Base-by-base conservation (phyloP, 1,140 invertebrate species). In the Trichoplusia ni region DNA sequence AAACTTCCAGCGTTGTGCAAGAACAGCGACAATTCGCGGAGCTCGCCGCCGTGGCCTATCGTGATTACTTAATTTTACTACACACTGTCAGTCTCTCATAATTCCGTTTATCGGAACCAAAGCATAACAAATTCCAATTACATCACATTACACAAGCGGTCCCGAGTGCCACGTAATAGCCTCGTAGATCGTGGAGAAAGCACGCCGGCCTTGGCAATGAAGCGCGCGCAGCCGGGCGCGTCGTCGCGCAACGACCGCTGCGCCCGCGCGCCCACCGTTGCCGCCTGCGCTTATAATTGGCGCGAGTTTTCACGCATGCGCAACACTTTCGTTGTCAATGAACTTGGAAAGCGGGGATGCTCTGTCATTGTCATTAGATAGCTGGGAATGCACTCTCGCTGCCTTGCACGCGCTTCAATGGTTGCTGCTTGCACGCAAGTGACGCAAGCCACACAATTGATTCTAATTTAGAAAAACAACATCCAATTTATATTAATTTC, bases 291-390 rank as follows among this genome's bases (percentile, higher is more conserved):
- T 69, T 73, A 56, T 76, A 77, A 78, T 78, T 77, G 78, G 74
- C 76, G 75, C 75, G 72, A 79, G 79, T 85, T 89, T 86, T 86
- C 86, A 87, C 84, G 79, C 83, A 80, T 75, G 71, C 76, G 69
- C 77, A 75, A 77, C 71, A 88, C 87, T 90, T 88, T 90, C 87
- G 77, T 88, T 90, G 85, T 82, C 85, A 88, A 81, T 90, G 85
- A 90, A 88, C 85, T 87, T 90, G 80, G 86, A 88, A 87, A 90
- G 87, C 85, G 84, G 79, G 79, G 82, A 85, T 84, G 81, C 72
- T 79, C 81, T 76, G 76, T 84, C 80, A 86, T 89, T 89, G 86
- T 89, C 82, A 75, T 81, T 77, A 82, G 79, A 82, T 81, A 66
- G 69, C 77, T 82, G 81, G 72, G 85, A 89, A 87, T 87, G 82